A percentile compares a stretch with the other conserved stretches of the same genome.
Conservation (phyloP, 2,888 invertebrate species). For the Cantharis rufa region DNA sequence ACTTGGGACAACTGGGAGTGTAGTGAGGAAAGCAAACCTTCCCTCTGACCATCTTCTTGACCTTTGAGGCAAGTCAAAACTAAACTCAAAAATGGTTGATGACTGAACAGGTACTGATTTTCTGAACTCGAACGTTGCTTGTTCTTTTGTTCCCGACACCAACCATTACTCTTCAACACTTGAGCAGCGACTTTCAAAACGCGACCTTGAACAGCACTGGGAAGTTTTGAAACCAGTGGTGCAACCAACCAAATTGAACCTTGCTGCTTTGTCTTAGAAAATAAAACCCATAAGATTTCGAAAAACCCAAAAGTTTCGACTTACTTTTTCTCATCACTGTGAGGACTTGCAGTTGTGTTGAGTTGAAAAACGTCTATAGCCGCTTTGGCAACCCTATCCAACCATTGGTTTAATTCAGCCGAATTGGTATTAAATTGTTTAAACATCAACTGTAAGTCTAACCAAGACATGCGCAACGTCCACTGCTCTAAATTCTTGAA, state of each 20-base stretch:
- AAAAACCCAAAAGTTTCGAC: not conserved
- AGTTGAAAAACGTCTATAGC: conserved; percentile 94
- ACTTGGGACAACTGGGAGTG: conserved; percentile 88
- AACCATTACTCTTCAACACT: conserved; percentile 77
- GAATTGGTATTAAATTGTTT: conserved; percentile 80
- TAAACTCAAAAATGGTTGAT: conserved; percentile 92
- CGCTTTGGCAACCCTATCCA: conserved; percentile 92
- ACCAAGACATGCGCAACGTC: conserved; percentile 95
- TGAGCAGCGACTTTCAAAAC: conserved; percentile 92
- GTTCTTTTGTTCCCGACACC: conserved; percentile 62
- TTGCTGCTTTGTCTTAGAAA: conserved; percentile 49
- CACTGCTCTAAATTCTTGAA: conserved; percentile 89
- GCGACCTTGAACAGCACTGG: conserved; percentile 85
- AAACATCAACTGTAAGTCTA: conserved; percentile 94
- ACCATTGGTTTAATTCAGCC: conserved; percentile 82
- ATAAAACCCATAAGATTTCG: not conserved
- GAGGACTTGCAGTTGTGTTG: conserved; percentile 59
- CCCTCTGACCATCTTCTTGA: conserved; percentile 90
- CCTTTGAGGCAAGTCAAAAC: conserved; percentile 93
- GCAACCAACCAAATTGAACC: conserved; percentile 94
- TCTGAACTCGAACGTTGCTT: conserved; percentile 52
- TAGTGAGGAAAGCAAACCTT: conserved; percentile 85
- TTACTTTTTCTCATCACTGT: conserved; percentile 51
- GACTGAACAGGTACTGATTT: conserved; percentile 63
- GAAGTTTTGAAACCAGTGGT: conserved; percentile 90